A percentile compares a stretch with the other conserved stretches of the same genome.
phyloP scores from a whole-genome alignment of 2,797 vertebrate genomes.

The Sebastes jordani region DNA sequence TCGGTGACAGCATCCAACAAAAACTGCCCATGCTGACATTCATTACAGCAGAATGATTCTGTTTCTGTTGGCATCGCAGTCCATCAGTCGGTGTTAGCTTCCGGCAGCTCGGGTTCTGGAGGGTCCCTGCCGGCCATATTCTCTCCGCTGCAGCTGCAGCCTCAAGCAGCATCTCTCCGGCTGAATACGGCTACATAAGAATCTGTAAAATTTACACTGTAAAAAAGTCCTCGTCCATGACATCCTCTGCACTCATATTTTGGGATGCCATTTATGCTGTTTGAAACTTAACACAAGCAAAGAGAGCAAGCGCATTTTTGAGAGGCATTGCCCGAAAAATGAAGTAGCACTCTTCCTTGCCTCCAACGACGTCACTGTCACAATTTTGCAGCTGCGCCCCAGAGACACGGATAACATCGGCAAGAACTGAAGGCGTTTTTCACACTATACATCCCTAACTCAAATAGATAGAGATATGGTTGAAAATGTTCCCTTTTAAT shows the following conservation, averaged over 20 bases:
- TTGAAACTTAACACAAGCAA: no score
- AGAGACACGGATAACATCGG: not conserved
- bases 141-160: no score
- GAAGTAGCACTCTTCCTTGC: not conserved
- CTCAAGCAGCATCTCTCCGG: no score
- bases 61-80: no score
- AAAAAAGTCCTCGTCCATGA: rapidly evolving
- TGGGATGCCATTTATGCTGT: not conserved
- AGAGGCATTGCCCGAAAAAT: not conserved
- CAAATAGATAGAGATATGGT: not conserved
- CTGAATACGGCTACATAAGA: no score
- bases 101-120: no score
- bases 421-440: not conserved
- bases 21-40: no score
- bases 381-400: not conserved
- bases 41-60: rapidly evolving
- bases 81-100: no score
- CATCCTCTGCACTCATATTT: no score
- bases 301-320: not conserved
- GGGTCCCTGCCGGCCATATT: no score
- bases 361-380: not conserved
- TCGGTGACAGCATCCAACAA: no score
- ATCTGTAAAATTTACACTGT: no score
- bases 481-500: not conserved
- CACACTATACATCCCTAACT: not conserved